These are phyloP conservation scores for Pardalotus punctatus DNA, from an alignment of 2,113 vertebrate genomes.

Conservation along the genomic window DNA sequence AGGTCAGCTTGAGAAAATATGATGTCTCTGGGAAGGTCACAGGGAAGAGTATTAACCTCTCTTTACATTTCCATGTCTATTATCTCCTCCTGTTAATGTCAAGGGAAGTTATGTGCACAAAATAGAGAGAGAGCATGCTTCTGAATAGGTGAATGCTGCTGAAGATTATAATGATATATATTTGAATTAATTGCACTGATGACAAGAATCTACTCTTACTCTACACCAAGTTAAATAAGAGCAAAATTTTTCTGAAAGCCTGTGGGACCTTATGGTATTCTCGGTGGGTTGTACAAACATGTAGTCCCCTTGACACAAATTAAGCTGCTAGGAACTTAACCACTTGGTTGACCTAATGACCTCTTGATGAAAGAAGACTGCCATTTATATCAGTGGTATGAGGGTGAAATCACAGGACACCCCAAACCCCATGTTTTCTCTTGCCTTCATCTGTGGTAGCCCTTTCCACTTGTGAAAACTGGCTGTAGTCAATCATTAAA, in stretches of 20 bases:
- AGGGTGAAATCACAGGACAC: neutral
- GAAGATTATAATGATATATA: neutral
- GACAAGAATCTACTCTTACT: neutral
- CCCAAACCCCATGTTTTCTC: neutral
- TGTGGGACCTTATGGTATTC: neutral
- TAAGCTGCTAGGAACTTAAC: neutral
- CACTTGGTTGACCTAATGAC: neutral
- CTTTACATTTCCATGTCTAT: slow-evolving; percentile 62
- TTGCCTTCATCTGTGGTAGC: neutral
- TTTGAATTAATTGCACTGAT: slow-evolving; percentile 33
- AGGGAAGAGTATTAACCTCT: slow-evolving; percentile 55
- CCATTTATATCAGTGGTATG: neutral
- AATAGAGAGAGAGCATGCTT: slow-evolving; percentile 10
- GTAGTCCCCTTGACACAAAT: neutral
- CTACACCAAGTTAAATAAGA: neutral
- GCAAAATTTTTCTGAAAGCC: neutral
- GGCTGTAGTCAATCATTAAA: neutral
- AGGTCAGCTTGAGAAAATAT: slow-evolving; percentile 54
- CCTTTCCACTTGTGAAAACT: neutral
- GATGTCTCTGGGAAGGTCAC: slow-evolving; percentile 35
- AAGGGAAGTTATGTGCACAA: slow-evolving; percentile 52
- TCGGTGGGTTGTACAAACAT: neutral
- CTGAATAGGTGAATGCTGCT: slow-evolving; percentile 31
- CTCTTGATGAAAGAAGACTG: neutral
- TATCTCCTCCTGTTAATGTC: slow-evolving; percentile 50